phyloP scores from a whole-genome alignment of 2,797 vertebrate genomes.

The Bufotes viridis region DNA sequence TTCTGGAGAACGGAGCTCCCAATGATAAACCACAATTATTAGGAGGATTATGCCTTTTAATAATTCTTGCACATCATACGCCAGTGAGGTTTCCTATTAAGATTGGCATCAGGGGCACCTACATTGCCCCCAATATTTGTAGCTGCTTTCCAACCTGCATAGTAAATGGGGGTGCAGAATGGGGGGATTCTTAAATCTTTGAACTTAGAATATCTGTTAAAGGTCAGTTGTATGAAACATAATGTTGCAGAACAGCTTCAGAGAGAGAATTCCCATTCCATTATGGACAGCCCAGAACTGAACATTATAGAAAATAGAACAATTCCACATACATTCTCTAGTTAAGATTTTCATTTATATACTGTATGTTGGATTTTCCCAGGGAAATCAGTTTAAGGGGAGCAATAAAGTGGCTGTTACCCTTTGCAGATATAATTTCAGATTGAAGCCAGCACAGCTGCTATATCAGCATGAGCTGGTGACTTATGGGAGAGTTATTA shows the following conservation, averaged over 20 bases:
- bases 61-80: too few species aligned
- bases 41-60: too few species aligned
- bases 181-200: background rate
- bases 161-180: too few species aligned
- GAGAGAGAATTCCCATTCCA: background rate
- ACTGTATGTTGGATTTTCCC: background rate
- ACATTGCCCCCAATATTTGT: too few species aligned
- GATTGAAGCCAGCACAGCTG: background rate
- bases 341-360: background rate
- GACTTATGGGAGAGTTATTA: conserved; percentile 1
- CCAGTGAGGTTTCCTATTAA: too few species aligned
- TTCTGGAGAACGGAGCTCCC: too few species aligned
- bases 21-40: too few species aligned
- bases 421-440: conserved; percentile 8
- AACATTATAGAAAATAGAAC: background rate
- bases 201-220: background rate
- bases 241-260: background rate
- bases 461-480: background rate
- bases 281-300: background rate
- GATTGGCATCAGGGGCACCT: too few species aligned
- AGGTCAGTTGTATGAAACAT: background rate
- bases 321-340: background rate
- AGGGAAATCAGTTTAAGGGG: conserved; percentile 12
- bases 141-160: too few species aligned
- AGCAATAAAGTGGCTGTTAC: background rate